Evolutionary conservation across 2,113 vertebrate species (phyloP).

Genomic region (Pseudorasbora parva): DNA sequence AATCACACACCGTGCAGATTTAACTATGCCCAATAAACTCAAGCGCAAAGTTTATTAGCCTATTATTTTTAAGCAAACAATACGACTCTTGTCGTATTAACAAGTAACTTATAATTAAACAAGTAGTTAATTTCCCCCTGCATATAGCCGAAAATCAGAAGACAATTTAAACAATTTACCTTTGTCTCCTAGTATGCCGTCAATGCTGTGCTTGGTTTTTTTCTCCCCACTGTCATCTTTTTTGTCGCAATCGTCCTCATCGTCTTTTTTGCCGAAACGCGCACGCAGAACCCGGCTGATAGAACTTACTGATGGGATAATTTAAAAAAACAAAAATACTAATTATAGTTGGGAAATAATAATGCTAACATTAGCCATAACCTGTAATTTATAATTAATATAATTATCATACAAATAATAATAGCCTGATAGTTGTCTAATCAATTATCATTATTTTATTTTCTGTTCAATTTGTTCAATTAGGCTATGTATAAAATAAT

Average conservation of each 20-base stretch:
- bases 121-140: not conserved
- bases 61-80: too few relatives aligned
- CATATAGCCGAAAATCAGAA: not conserved
- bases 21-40: not conserved
- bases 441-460: not conserved
- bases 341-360: slow-evolving; percentile 10
- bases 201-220: slow-evolving; percentile 97
- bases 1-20: not conserved
- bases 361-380: not conserved
- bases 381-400: slow-evolving; percentile 20
- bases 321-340: not conserved
- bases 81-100: too few relatives aligned
- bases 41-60: not conserved
- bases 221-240: slow-evolving; percentile 94
- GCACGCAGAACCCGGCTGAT: slow-evolving; percentile 97
- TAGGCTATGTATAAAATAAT: not conserved
- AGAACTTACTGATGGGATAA: slow-evolving; percentile 85
- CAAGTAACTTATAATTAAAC: too few relatives aligned
- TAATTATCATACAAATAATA: slow-evolving; percentile 31
- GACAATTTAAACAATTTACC: slow-evolving; percentile 74
- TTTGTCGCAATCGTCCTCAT: slow-evolving; percentile 90
- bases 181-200: slow-evolving; percentile 96
- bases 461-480: not conserved
- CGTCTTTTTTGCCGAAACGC: slow-evolving; percentile 96
- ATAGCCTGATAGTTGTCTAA: not conserved